phyloP scores from a whole-genome alignment of 2,113 vertebrate genomes.

The Dendropsophus ebraccatus region DNA sequence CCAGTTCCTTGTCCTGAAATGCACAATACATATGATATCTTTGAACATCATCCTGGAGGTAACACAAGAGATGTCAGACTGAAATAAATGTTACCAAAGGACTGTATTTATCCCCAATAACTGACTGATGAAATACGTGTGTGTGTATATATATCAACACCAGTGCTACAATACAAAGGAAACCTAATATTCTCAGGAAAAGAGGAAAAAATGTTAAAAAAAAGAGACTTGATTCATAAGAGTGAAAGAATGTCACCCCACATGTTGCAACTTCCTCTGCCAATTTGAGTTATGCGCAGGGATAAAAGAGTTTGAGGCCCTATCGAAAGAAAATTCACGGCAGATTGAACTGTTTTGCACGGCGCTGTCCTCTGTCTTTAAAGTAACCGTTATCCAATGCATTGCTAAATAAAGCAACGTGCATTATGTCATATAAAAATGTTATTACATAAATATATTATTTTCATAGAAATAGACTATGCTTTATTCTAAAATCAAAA shows the following conservation, averaged over 20 bases:
- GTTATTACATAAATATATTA: too few relatives aligned
- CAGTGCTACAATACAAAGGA: not conserved
- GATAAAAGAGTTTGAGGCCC: constrained; percentile 30
- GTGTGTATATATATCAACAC: constrained; percentile 14
- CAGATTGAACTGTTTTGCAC: constrained; percentile 26
- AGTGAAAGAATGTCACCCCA: constrained; percentile 42
- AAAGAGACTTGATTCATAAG: constrained; percentile 42
- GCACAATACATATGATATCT: constrained; percentile 9
- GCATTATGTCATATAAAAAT: too few relatives aligned
- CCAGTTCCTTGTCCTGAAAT: not conserved
- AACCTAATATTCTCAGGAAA: constrained; percentile 24
- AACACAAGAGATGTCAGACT: constrained; percentile 15
- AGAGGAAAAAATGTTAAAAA: constrained; percentile 5
- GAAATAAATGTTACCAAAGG: not conserved
- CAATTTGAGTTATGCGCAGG: constrained; percentile 15
- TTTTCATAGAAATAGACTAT: too few relatives aligned
- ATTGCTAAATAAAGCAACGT: constrained; percentile 18
- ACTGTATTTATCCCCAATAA: constrained; percentile 29
- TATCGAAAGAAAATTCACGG: constrained; percentile 18
- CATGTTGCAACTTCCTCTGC: constrained; percentile 29
- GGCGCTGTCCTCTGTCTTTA: not conserved
- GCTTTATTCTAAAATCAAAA: too few relatives aligned
- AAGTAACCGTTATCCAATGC: not conserved
- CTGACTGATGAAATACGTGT: constrained; percentile 27
- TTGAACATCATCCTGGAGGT: constrained; percentile 4